Percentiles rank a stretch among this genome's conserved stretches.
Conservation (phyloP, 2,888 invertebrate genomes). For the Cynaeus angustus region DNA sequence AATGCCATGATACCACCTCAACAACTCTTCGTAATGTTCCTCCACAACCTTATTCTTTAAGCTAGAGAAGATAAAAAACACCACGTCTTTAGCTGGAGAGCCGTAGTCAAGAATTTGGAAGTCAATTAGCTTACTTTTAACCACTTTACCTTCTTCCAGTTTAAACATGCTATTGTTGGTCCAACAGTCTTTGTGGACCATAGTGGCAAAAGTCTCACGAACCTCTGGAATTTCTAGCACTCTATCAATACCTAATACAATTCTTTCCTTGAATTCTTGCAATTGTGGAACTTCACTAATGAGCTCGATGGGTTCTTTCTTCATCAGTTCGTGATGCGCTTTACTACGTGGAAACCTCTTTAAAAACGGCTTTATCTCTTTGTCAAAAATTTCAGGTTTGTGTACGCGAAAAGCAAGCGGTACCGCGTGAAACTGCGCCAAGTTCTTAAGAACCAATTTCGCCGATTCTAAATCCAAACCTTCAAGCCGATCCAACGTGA, state of each 20-base stretch:
- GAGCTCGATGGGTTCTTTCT: not conserved
- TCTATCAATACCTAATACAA: too few species aligned
- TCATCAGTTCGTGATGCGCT: not conserved
- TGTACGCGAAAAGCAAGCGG: conserved; percentile 21
- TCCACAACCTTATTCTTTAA: conserved; percentile 39
- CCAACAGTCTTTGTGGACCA: conserved; percentile 76
- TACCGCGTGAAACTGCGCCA: conserved; percentile 45
- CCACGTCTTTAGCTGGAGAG: conserved; percentile 56
- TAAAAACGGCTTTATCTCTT: conserved; percentile 11
- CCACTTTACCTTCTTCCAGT: conserved; percentile 57
- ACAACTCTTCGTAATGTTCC: conserved; percentile 14
- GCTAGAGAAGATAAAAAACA: conserved; percentile 61
- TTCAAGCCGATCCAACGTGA: not conserved
- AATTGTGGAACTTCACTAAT: not conserved
- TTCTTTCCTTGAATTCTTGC: not conserved
- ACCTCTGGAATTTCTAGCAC: not conserved
- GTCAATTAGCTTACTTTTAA: conserved; percentile 58
- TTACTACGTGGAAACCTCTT: not conserved
- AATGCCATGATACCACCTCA: conserved; percentile 21
- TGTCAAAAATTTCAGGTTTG: conserved; percentile 11
- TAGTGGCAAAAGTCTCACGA: conserved; percentile 72
- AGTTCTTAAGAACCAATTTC: conserved; percentile 31
- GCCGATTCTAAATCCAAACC: conserved; percentile 15
- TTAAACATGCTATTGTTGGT: conserved; percentile 76
- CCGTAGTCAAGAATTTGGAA: conserved; percentile 59